Evolutionary conservation across 2,113 vertebrate species (phyloP).

Genomic region (Telmatochromis bifrenatus): DNA sequence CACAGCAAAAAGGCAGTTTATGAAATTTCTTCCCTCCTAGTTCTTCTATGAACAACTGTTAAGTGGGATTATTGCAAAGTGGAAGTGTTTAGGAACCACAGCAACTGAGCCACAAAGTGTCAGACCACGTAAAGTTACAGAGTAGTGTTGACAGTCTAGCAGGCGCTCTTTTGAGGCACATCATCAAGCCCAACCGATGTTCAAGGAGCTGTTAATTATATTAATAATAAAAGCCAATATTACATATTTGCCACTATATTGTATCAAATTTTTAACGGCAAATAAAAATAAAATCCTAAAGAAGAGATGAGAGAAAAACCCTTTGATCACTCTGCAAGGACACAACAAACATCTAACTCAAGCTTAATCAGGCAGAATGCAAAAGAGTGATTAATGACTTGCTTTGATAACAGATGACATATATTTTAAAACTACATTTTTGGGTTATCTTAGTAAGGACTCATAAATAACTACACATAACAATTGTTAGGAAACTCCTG

Average conservation of each 20-base stretch:
- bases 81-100: not conserved
- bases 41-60: not conserved
- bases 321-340: not conserved
- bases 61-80: not conserved
- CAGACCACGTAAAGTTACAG: not conserved
- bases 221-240: not conserved
- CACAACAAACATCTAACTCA: not conserved
- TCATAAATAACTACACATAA: not conserved
- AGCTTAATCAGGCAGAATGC: not conserved
- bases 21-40: not conserved
- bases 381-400: not conserved
- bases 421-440: not conserved
- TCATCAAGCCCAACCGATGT: not conserved
- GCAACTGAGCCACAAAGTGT: not conserved
- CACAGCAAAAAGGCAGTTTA: not conserved
- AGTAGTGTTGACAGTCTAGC: not conserved
- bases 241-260: not conserved
- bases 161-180: not conserved
- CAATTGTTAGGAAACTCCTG: not conserved
- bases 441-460: not conserved
- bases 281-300: not conserved
- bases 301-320: not conserved
- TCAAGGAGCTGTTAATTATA: not conserved
- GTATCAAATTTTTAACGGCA: not conserved
- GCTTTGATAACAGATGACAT: not conserved